Evolutionary conservation across 1,140 invertebrate genomes (phyloP).

Genomic region (Lucilia sericata): DNA sequence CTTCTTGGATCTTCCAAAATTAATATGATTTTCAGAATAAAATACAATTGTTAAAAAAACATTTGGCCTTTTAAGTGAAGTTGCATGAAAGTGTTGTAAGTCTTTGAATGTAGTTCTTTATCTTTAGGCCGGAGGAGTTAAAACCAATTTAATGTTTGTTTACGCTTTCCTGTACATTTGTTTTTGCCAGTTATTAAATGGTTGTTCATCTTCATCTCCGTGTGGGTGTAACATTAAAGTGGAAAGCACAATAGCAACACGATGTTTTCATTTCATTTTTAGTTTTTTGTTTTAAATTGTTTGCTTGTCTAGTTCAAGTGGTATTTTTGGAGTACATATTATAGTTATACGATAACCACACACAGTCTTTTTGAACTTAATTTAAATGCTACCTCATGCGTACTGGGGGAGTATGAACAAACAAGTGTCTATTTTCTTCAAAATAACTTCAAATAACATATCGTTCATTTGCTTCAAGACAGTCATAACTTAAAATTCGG

Average conservation of each 20-base stretch:
- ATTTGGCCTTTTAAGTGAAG: too few relatives aligned
- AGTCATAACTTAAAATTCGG: too few relatives aligned
- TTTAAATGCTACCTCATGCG: constrained; percentile 1
- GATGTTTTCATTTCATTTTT: too few relatives aligned
- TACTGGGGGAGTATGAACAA: background rate
- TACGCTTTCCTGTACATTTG: constrained; percentile 8
- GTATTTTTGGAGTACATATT: background rate
- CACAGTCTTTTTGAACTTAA: background rate
- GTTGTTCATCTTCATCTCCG: constrained; percentile 14
- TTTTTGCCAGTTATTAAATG: background rate
- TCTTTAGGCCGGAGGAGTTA: background rate
- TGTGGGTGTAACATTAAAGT: constrained; percentile 15
- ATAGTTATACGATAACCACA: background rate
- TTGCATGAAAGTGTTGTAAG: background rate
- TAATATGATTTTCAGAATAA: too few relatives aligned
- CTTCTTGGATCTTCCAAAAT: too few relatives aligned
- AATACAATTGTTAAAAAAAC: too few relatives aligned
- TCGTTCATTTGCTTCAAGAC: too few relatives aligned
- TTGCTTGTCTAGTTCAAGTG: constrained; percentile 21
- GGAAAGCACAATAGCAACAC: constrained; percentile 2
- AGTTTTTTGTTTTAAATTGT: constrained; percentile 24
- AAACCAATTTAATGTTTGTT: constrained; percentile 34
- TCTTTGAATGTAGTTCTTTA: background rate
- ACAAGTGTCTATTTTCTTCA: background rate
- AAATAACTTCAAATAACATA: too few relatives aligned